Base-by-base conservation (phyloP, 2,113 vertebrate species). In the Glaucidium brasilianum region DNA sequence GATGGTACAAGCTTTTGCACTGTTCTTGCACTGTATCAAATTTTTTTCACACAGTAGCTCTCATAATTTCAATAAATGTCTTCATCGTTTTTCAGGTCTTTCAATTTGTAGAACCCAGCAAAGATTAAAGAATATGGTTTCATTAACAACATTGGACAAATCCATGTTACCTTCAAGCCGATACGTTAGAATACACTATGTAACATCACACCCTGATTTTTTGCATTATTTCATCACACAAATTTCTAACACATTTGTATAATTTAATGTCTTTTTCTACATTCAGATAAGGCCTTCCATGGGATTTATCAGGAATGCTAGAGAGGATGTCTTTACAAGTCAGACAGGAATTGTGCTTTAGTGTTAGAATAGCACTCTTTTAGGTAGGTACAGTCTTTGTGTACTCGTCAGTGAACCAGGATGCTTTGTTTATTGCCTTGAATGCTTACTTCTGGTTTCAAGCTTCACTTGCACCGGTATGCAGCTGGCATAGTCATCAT, bases 311-410 rank as follows among this genome's bases (percentile, higher is more conserved):
- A 59, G 56, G 30, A 73, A 26, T 45, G 17, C 21, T n/a, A 34
- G 72, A 73, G 27, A 53, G 11, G 10, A 2, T 21, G 25, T 49
- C 47, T 56, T 80, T 30, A 12, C 9, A 34, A 20, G 14, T 43
- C 27, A 78, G 56, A 56, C 64, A 60, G 8, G 13, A 69, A 43
- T 30, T 55, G 11, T 53, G 21, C 18, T 30, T 23, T 27, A 56
- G 15, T 25, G 14, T 56, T 75, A n/a, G 43, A 77, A 55, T 10
- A 63, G 8, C 0, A 1, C 20, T 66, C 7, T 37, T 18, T 27
- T 4, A 34, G 0, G 1, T 19, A 60, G 47, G 19, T 60, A 6
- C 1, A 1, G 7, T 75, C 19, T 43, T 25, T 25, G 10, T 49
- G 27, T 25, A 21, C 56, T 60, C 64, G 8, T 56, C 4, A 8